phyloP scores from a whole-genome alignment of 1,140 invertebrate species.

The Anthonomus grandis region DNA sequence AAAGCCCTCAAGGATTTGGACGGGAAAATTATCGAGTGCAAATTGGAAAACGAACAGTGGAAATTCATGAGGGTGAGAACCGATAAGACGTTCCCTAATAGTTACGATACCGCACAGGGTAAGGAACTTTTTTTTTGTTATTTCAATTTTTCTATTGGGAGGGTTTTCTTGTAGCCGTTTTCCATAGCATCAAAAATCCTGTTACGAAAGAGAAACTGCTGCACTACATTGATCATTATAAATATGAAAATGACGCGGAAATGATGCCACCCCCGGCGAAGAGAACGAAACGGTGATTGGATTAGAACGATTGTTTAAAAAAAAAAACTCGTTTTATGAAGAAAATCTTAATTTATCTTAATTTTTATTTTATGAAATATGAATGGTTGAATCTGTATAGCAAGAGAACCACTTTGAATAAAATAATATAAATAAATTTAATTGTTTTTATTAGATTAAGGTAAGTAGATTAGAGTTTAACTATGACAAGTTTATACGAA shows the following conservation, averaged over 20 bases:
- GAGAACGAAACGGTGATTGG: slow-evolving; percentile 38
- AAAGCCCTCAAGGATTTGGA: slow-evolving; percentile 77
- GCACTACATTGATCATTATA: slow-evolving; percentile 64
- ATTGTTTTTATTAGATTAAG: too few relatives aligned
- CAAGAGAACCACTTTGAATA: too few relatives aligned
- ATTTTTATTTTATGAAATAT: too few relatives aligned
- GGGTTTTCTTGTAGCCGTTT: slow-evolving; percentile 58
- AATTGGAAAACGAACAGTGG: slow-evolving; percentile 75
- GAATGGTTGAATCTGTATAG: too few relatives aligned
- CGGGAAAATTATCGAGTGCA: slow-evolving; percentile 97
- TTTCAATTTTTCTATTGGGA: not conserved
- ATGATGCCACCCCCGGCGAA: slow-evolving; percentile 63
- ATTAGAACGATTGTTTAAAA: not conserved
- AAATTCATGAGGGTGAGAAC: slow-evolving; percentile 93
- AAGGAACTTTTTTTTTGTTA: slow-evolving; percentile 31
- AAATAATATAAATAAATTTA: too few relatives aligned
- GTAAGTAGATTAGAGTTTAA: too few relatives aligned
- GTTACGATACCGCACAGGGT: slow-evolving; percentile 76
- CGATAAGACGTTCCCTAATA: slow-evolving; percentile 97
- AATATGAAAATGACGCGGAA: slow-evolving; percentile 60
- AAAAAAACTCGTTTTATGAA: too few relatives aligned
- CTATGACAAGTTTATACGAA: too few relatives aligned
- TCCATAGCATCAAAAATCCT: slow-evolving; percentile 68
- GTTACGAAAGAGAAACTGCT: slow-evolving; percentile 78
- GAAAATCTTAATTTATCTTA: too few relatives aligned